Evolutionary conservation across 1,140 invertebrate species (phyloP).

Genomic region (Ceratina australensis): DNA sequence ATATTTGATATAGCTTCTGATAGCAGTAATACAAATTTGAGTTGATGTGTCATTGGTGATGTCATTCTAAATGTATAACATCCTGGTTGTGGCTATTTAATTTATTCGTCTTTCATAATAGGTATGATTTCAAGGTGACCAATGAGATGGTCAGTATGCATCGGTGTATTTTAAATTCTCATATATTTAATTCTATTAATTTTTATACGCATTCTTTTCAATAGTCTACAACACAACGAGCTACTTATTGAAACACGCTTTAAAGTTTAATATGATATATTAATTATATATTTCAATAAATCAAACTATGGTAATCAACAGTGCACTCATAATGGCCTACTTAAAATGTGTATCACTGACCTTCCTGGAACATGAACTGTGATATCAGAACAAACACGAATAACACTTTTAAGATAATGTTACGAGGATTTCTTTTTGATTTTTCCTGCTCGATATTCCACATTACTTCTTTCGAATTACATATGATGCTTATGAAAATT

Average conservation of each 20-base stretch:
- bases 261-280: neutral
- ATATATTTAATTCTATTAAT: neutral
- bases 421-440: constrained; percentile 37
- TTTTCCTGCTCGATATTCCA: constrained; percentile 31
- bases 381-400: constrained; percentile 51
- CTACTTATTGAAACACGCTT: too few relatives aligned
- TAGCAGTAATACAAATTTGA: constrained; percentile 46
- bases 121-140: constrained; percentile 53
- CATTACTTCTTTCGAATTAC: neutral
- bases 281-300: neutral
- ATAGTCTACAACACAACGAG: neutral
- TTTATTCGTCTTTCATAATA: constrained; percentile 53
- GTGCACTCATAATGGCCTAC: constrained; percentile 64
- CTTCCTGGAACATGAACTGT: constrained; percentile 69
- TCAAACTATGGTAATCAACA: neutral
- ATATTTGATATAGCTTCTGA: constrained; percentile 34
- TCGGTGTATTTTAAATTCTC: neutral
- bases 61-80: constrained; percentile 59
- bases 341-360: constrained; percentile 60
- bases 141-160: neutral
- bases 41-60: constrained; percentile 58
- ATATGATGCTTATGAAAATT: neutral
- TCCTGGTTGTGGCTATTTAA: constrained; percentile 36
- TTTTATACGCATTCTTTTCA: neutral
- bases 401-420: constrained; percentile 58